phyloP scores from a whole-genome alignment of 2,113 vertebrate genomes.

The Mirza zaza region DNA sequence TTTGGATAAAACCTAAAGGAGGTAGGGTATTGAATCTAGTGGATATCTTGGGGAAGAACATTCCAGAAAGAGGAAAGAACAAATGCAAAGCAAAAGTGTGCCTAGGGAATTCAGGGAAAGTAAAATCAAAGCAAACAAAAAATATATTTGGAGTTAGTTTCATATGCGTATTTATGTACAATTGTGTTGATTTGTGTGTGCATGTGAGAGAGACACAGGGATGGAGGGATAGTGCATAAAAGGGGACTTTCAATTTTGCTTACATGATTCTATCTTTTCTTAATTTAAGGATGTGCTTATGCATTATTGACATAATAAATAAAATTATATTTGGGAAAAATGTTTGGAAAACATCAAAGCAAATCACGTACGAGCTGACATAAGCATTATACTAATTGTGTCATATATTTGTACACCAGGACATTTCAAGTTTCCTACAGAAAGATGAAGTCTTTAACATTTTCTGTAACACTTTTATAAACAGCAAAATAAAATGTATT shows the following conservation, averaged over 20 bases:
- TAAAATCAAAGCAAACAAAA: constrained; percentile 9
- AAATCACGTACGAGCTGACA: background rate
- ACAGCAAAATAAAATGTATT: background rate
- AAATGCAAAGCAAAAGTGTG: background rate
- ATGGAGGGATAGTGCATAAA: background rate
- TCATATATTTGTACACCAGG: background rate
- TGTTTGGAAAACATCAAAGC: background rate
- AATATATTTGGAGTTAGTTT: background rate
- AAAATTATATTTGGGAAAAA: background rate
- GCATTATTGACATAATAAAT: background rate
- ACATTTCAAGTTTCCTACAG: background rate
- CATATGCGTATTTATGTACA: background rate
- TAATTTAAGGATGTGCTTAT: background rate
- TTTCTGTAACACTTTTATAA: background rate
- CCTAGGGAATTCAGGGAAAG: background rate
- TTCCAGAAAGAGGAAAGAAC: background rate
- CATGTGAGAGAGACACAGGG: background rate
- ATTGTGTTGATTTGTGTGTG: background rate
- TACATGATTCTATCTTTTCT: background rate
- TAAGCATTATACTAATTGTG: background rate
- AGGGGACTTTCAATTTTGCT: background rate
- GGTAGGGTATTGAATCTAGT: background rate
- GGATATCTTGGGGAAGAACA: background rate
- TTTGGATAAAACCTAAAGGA: background rate
- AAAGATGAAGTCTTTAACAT: background rate